These are phyloP conservation scores for Glaucomys volans DNA, from an alignment of 2,113 vertebrate genomes.

Conservation along the genomic window DNA sequence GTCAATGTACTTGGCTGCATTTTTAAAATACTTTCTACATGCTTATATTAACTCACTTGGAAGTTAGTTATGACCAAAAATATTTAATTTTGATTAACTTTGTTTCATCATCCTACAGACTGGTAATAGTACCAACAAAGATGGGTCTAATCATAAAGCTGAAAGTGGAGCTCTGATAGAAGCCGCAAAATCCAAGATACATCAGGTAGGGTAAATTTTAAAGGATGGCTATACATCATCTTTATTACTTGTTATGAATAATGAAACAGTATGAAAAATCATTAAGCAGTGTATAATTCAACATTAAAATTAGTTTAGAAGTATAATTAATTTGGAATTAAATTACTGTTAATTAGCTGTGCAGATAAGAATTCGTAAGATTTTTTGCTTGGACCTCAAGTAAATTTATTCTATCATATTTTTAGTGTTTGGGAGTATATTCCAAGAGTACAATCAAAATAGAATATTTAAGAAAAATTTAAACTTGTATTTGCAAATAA, in stretches of 20 bases:
- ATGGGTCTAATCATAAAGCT: conserved; percentile 90
- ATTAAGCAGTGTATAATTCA: not conserved
- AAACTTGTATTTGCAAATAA: not conserved
- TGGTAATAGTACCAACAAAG: conserved; percentile 91
- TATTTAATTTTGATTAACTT: not conserved
- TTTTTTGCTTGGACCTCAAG: not conserved
- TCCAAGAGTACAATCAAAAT: not conserved
- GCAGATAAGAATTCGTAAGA: not conserved
- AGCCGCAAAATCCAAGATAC: conserved; percentile 97
- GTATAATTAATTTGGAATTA: not conserved
- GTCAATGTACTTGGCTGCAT: not conserved
- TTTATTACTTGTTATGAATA: not conserved
- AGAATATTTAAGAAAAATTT: conserved; percentile 39
- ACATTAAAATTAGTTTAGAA: conserved; percentile 18
- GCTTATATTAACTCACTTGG: not conserved
- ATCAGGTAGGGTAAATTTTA: conserved; percentile 89
- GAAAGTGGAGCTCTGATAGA: conserved; percentile 94
- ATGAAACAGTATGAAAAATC: not conserved
- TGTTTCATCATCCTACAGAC: conserved; percentile 84
- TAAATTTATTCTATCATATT: conserved; percentile 17
- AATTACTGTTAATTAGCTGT: not conserved
- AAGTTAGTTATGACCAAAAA: not conserved
- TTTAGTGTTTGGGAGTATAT: not conserved
- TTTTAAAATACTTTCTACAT: not conserved
- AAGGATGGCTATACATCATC: not conserved